Conservation (phyloP, 2,888 invertebrate genomes). For the Tetragonula carbonaria region DNA sequence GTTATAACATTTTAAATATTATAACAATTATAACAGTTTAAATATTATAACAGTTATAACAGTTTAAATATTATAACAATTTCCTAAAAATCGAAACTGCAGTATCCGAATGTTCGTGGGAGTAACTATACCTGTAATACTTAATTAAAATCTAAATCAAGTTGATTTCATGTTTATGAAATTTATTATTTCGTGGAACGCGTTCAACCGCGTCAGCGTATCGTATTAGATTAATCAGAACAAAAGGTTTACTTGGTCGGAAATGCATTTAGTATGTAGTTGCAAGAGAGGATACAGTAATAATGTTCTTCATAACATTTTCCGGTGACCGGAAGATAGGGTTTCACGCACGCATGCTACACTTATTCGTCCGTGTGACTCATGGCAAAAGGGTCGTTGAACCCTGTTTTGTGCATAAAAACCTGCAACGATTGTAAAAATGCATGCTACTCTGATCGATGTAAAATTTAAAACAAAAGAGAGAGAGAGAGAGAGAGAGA, state of each 20-base stretch:
- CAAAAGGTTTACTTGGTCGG: constrained; percentile 51
- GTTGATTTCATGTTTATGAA: background rate
- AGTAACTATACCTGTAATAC: too few species aligned
- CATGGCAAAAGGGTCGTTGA: constrained; percentile 73
- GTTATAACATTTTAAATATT: too few species aligned
- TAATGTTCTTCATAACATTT: constrained; percentile 67
- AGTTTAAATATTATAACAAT: too few species aligned
- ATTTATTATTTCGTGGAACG: background rate
- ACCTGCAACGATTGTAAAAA: constrained; percentile 43
- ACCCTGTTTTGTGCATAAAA: constrained; percentile 58
- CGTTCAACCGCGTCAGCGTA: constrained; percentile 17
- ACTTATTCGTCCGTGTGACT: constrained; percentile 74
- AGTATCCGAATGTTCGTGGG: too few species aligned
- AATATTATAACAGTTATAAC: too few species aligned
- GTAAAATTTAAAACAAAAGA: background rate
- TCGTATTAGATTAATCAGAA: constrained; percentile 39
- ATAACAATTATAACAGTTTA: too few species aligned
- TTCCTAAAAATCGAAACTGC: too few species aligned
- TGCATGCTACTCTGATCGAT: constrained; percentile 17
- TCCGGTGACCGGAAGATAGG: constrained; percentile 76
- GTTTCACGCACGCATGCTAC: constrained; percentile 72
- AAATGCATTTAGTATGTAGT: constrained; percentile 50
- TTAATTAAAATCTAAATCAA: too few species aligned
- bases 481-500: background rate
- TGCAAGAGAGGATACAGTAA: constrained; percentile 41